These are phyloP conservation scores for Hydraecia micacea DNA, from an alignment of 2,888 invertebrate genomes.

Conservation along the genomic window DNA sequence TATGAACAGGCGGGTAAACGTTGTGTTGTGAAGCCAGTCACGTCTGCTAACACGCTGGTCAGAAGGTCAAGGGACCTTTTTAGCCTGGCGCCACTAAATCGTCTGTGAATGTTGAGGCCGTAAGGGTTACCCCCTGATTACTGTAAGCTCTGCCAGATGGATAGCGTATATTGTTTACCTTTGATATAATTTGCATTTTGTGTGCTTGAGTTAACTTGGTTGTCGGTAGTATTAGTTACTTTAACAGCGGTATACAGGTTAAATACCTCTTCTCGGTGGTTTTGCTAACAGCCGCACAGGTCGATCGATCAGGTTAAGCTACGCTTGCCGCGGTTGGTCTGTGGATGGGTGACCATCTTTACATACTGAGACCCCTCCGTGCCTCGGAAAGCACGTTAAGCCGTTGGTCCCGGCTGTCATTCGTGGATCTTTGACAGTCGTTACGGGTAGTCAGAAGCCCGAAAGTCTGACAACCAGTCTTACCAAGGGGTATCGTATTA, in stretches of 20 bases:
- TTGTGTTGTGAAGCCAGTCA: constrained; percentile 71
- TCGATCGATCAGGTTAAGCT: too few relatives aligned
- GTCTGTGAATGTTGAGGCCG: constrained; percentile 72
- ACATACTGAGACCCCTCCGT: too few relatives aligned
- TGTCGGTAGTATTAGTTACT: not conserved
- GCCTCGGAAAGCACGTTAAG: too few relatives aligned
- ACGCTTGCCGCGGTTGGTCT: too few relatives aligned
- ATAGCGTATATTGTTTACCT: constrained; percentile 39
- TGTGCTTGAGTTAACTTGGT: constrained; percentile 25
- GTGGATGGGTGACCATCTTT: too few relatives aligned
- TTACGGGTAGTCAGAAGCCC: too few relatives aligned
- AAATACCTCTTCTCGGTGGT: not conserved
- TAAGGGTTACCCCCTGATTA: constrained; percentile 71
- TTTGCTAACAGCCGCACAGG: too few relatives aligned
- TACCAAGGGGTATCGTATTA: too few relatives aligned
- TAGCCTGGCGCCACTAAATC: constrained; percentile 75
- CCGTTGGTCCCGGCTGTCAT: too few relatives aligned
- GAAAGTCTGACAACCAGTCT: too few relatives aligned
- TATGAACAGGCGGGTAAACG: constrained; percentile 48
- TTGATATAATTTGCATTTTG: constrained; percentile 40
- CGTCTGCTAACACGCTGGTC: constrained; percentile 72
- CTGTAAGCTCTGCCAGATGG: constrained; percentile 38
- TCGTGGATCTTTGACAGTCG: too few relatives aligned
- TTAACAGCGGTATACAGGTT: not conserved
- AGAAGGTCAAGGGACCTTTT: constrained; percentile 75